Base-by-base conservation (phyloP, 2,797 vertebrate genomes). In the Melanotaenia trifasciata region DNA sequence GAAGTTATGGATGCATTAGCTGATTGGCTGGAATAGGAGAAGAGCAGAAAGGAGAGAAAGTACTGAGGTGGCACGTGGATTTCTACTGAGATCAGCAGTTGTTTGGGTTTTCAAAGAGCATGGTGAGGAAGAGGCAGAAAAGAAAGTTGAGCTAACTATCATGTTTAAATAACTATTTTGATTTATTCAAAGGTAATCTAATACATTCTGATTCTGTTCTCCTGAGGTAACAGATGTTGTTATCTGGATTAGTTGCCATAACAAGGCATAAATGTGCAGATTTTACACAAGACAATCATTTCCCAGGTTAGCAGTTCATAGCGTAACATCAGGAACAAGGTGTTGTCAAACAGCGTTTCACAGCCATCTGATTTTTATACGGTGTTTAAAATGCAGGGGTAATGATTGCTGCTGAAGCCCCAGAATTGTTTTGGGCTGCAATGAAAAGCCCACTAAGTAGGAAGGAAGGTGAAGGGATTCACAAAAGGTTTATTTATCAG, bases 401-500 rank as follows among this genome's bases (percentile, higher is more conserved):
- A 24, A 22, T 50, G 56, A 71, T 83, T 66, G 59, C 26, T 69
- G 63, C 58, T 58, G 59, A 78, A 79, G 64, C 45, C 50, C 26
- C 36, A 5, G 62, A 20, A 30, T 58, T 79, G 35, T 71, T 81
- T 78, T 18, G 20, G n/a, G 40, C 22, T 70, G 69, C 28, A 54
- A 59, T 10, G 9, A 20, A 72, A 75, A 72, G 18, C 51, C 32
- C 30, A 9, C 6, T 38, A 33, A 73, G 58, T 18, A 79, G 43
- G 68, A 78, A 76, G 60, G 51, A 75, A 80, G 72, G 72, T 66
- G 61, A 67, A 74, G 43, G 62, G 43, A 73, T 76, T 76, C 40
- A 70, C 65, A 73, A 58, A 67, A 7, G 16, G 59, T 67, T 38
- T 67, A 83, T 80, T 84, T 67, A 77, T 50, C 54, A 61, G 47